phyloP scores from a whole-genome alignment of 2,797 vertebrate genomes.

The Echiichthys vipera region DNA sequence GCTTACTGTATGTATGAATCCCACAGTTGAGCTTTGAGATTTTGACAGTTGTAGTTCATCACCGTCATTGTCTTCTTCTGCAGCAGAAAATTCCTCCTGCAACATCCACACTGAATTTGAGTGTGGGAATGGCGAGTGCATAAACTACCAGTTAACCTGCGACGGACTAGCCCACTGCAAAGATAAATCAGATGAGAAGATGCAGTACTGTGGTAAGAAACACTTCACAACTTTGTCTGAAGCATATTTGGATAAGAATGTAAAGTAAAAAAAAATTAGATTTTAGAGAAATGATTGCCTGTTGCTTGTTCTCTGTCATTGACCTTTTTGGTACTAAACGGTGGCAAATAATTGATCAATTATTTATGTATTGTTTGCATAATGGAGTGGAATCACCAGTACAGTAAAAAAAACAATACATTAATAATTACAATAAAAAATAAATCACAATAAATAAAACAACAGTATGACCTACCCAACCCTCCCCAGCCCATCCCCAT shows the following conservation, averaged over 20 bases:
- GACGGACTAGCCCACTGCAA: constrained; percentile 96
- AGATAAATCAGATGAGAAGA: constrained; percentile 98
- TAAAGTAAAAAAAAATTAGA: no score
- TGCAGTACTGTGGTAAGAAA: constrained; percentile 95
- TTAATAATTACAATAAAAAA: no score
- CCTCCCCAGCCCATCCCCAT: no score
- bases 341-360: no score
- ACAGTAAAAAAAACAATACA: no score
- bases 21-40: neutral
- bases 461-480: no score
- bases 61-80: constrained; percentile 45
- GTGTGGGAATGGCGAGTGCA: constrained; percentile 96
- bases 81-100: constrained; percentile 95
- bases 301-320: neutral
- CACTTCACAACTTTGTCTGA: neutral
- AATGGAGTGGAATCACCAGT: no score
- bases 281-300: neutral
- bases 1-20: neutral
- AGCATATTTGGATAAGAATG: neutral
- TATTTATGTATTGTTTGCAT: no score
- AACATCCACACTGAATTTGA: constrained; percentile 96
- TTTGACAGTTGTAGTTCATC: constrained; percentile 10
- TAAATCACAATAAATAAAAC: no score
- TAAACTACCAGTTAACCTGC: constrained; percentile 94
- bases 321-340: neutral